Evolutionary conservation across 2,113 vertebrate genomes (phyloP).

Genomic region (Pelecanoides urinatrix): DNA sequence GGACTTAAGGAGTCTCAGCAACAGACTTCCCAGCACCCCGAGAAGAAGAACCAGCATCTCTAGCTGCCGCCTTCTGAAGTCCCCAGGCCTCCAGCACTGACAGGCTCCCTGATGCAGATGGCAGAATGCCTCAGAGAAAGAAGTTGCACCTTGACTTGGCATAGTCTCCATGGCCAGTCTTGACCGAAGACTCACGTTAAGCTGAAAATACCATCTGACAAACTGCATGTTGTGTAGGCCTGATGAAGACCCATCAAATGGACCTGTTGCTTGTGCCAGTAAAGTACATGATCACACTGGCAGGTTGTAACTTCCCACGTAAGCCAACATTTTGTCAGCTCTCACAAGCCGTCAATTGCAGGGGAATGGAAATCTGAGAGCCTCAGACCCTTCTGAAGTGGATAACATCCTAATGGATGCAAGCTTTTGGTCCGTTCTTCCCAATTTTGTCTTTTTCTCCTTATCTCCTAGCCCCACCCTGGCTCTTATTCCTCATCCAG

Average conservation of each 20-base stretch:
- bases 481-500: neutral
- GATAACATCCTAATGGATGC: neutral
- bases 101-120: fast-evolving
- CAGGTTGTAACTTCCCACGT: neutral
- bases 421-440: neutral
- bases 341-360: neutral
- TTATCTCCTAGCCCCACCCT: neutral
- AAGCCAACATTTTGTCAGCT: neutral
- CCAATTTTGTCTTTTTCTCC: neutral
- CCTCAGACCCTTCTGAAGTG: neutral
- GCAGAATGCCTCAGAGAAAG: neutral
- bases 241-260: neutral
- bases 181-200: fast-evolving
- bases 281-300: neutral
- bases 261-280: neutral
- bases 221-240: neutral
- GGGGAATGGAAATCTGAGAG: neutral
- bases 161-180: no score
- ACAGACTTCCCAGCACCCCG: neutral
- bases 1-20: neutral
- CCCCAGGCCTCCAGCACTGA: neutral
- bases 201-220: neutral
- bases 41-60: neutral
- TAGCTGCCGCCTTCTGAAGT: neutral
- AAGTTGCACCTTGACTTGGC: neutral